Base-by-base conservation (phyloP, 2,113 vertebrate species). In the Pogonocichla stellata region DNA sequence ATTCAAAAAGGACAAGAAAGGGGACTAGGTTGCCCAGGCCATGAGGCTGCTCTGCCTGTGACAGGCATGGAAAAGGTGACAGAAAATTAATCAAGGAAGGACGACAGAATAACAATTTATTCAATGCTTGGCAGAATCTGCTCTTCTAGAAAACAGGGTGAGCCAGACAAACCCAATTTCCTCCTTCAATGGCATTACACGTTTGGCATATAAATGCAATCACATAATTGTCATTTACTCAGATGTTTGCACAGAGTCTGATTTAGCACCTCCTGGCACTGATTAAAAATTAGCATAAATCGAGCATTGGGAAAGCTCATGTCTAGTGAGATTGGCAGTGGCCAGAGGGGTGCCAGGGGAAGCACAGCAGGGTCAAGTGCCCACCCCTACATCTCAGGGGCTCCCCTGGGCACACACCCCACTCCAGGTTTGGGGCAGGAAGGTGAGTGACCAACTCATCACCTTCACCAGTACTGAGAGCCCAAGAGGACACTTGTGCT, bases 281-380 rank as follows among this genome's bases (percentile, higher is more conserved):
- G 67, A 94, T 77, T 93, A 80, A 72, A 86, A 77, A 83, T 65
- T 29, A 69, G 58, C 69, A 65, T 70, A 57, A 93, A 31, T 5
- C 4, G 8, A 72, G 67, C 62, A 3, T 43, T 7, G 10, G 22
- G 43, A 43, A 42, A 7, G 34, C 34, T 50, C 12, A 3, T 0
- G 4, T 18, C 19, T n/a, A 3, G 5, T 0, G 12, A 19, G 47
- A 29, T 8, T 2, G 14, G 6, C 38, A 45, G 7, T 16, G 71
- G 62, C 40, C 62, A 48, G 11, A 62, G 28, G 10, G n/a, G 7
- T 6, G 48, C 7, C 0, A 0, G 25, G 45, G 26, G 23, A 40
- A n/a, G 12, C 0, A 0, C 0, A 5, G 5, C 19, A 23, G 19
- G 12, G 15, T 20, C 17, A 42, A 5, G 4, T 1, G 10, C 9